These are phyloP conservation scores for Cisticola juncidis DNA, from an alignment of 2,113 vertebrate species.

Conservation along the genomic window DNA sequence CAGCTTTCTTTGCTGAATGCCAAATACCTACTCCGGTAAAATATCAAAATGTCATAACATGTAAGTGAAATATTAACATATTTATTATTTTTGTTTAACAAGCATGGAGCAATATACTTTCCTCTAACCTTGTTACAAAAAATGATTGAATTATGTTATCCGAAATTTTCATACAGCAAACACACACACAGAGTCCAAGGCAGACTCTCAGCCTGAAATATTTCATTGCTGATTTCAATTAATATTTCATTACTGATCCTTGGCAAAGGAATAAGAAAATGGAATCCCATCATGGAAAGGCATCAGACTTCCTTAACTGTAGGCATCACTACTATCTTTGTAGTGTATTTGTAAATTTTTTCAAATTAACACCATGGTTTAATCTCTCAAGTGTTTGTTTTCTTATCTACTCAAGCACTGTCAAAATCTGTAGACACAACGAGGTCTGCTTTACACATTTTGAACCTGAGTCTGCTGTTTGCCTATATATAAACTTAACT, in stretches of 20 bases:
- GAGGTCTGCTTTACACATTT: background rate
- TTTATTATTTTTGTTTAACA: conserved; percentile 19
- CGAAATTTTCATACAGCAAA: conserved; percentile 3
- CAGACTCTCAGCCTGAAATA: background rate
- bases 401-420: background rate
- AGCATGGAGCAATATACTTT: background rate
- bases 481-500: background rate
- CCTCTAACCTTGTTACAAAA: background rate
- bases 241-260: background rate
- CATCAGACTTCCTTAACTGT: background rate
- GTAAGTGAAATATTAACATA: conserved; percentile 8
- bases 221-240: background rate
- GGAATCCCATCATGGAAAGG: background rate
- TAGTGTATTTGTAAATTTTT: background rate
- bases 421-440: background rate
- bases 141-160: conserved; percentile 16
- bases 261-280: background rate
- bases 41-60: background rate
- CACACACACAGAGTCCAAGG: background rate
- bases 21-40: background rate
- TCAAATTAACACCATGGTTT: background rate
- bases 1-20: background rate
- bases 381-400: background rate
- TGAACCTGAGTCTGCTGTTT: background rate
- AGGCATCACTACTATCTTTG: background rate